These are phyloP conservation scores for Serilophus lunatus DNA, from an alignment of 2,113 vertebrate genomes.

Conservation along the genomic window DNA sequence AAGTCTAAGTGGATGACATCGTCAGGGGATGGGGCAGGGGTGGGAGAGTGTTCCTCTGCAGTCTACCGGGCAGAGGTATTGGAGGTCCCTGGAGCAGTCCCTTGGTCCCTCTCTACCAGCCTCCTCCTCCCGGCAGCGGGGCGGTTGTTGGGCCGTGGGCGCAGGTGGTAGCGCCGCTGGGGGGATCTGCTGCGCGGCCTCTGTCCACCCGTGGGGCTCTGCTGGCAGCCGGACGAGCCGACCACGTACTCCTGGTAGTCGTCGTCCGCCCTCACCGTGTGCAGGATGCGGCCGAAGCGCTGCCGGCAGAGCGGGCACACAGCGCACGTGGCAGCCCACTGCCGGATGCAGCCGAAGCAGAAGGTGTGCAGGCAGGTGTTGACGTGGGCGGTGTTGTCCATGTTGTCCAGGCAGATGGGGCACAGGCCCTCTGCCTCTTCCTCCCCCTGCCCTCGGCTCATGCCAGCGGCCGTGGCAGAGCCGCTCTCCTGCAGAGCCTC, in stretches of 20 bases:
- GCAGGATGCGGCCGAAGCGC: background rate
- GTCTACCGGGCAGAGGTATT: fast-evolving
- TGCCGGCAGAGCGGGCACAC: background rate
- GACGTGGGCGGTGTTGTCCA: fast-evolving
- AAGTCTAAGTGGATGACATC: fast-evolving
- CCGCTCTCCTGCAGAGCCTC: background rate
- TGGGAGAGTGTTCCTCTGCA: fast-evolving
- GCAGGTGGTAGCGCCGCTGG: fast-evolving
- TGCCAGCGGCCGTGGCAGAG: fast-evolving
- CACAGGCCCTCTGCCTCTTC: fast-evolving
- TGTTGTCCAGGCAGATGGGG: background rate
- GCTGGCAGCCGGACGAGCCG: fast-evolving
- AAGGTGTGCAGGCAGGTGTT: background rate
- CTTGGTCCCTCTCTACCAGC: fast-evolving
- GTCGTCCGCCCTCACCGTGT: background rate
- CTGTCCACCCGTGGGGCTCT: fast-evolving
- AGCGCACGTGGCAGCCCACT: fast-evolving
- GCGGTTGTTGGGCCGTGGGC: fast-evolving
- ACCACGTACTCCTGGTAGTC: background rate
- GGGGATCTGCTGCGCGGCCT: fast-evolving
- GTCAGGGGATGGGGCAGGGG: no score
- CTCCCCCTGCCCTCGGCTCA: background rate
- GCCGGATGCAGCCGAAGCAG: background rate
- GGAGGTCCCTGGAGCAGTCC: fast-evolving
- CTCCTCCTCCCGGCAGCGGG: fast-evolving